Evolutionary conservation across 2,797 vertebrate species (phyloP).

Genomic region (Chiloscyllium punctatum): DNA sequence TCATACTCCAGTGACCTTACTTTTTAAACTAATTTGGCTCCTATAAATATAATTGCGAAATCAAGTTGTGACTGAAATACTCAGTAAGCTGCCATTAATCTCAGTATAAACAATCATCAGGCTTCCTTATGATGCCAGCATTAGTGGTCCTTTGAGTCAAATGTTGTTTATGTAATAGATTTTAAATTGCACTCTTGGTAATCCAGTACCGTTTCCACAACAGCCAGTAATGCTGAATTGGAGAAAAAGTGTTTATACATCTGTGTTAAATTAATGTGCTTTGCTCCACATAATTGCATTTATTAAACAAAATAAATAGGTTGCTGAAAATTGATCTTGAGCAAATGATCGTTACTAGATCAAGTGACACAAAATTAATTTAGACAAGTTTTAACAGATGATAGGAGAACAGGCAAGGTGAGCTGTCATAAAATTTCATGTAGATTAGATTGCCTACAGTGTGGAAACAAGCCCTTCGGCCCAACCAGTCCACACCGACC

Average conservation of each 20-base stretch:
- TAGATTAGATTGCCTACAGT: too few relatives aligned
- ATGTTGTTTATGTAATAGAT: not conserved
- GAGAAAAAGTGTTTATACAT: not conserved
- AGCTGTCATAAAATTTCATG: not conserved
- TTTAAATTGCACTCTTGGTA: conserved; percentile 15
- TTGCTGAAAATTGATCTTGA: not conserved
- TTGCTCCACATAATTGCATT: not conserved
- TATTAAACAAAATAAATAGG: not conserved
- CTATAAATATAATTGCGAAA: not conserved
- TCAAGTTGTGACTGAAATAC: conserved; percentile 8
- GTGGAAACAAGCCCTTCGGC: too few relatives aligned
- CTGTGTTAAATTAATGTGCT: not conserved
- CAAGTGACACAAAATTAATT: not conserved
- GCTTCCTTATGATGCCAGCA: not conserved
- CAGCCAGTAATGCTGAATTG: not conserved
- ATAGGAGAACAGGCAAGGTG: not conserved
- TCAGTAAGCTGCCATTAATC: not conserved
- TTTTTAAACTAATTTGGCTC: not conserved
- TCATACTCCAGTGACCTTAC: not conserved
- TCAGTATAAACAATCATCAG: not conserved
- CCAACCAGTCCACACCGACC: too few relatives aligned
- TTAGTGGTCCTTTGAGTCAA: conserved; percentile 5
- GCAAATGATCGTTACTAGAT: not conserved
- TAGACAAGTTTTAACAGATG: not conserved
- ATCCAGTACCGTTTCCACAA: not conserved